phyloP scores from a whole-genome alignment of 2,888 invertebrate genomes.

The Coenonympha arcania region DNA sequence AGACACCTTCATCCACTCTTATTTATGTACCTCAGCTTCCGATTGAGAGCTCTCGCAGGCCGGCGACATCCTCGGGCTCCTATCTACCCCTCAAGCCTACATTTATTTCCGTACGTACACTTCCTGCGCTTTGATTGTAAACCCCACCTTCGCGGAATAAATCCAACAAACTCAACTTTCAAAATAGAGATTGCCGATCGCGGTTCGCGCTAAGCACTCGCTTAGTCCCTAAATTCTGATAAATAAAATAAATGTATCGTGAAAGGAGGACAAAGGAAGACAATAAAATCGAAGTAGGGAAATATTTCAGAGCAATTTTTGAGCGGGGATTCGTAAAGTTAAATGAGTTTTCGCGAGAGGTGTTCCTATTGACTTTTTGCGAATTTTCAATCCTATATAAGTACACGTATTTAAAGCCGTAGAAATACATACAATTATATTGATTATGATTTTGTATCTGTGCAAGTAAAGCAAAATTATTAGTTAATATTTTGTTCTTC shows the following conservation, averaged over 20 bases:
- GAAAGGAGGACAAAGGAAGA: constrained; percentile 52
- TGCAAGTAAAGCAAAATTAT: too few species aligned
- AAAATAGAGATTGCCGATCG: constrained; percentile 26
- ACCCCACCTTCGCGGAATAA: constrained; percentile 27
- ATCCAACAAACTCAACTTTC: constrained; percentile 27
- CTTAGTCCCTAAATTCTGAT: constrained; percentile 55
- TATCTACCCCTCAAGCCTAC: constrained; percentile 67
- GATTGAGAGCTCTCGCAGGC: constrained; percentile 62
- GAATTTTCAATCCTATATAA: neutral
- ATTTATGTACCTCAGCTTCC: constrained; percentile 70
- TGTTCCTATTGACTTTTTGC: constrained; percentile 17
- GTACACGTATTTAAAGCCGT: too few species aligned
- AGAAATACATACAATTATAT: too few species aligned
- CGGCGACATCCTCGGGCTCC: constrained; percentile 55
- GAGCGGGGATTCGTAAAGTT: constrained; percentile 64
- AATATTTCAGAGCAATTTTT: constrained; percentile 56
- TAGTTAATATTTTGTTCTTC: too few species aligned
- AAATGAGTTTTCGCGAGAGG: constrained; percentile 68
- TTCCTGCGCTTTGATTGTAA: constrained; percentile 51
- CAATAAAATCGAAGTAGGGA: constrained; percentile 65
- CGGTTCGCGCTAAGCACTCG: constrained; percentile 33
- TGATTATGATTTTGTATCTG: too few species aligned
- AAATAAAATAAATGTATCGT: constrained; percentile 65
- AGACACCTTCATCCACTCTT: constrained; percentile 63
- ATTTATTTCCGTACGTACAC: constrained; percentile 64